Percentiles rank a stretch among this genome's conserved stretches.
Conservation (phyloP, 2,797 vertebrate species). For the Rhinogobio ventralis region DNA sequence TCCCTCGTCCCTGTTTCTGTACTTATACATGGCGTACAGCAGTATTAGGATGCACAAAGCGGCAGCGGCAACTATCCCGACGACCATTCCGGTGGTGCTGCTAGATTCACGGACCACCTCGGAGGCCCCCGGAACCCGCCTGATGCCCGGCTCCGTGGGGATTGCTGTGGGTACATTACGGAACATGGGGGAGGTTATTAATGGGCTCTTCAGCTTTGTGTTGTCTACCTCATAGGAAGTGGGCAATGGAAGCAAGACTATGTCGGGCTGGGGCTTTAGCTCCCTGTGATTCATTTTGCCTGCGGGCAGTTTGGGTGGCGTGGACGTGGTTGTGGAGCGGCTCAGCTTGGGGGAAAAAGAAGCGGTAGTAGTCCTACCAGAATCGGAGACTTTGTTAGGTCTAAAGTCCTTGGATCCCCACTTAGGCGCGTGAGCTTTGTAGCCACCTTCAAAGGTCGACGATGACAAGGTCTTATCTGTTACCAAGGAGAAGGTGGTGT, state of each 20-base stretch:
- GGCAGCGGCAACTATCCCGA: slow-evolving; percentile 99
- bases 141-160: slow-evolving; percentile 98
- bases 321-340: slow-evolving; percentile 94
- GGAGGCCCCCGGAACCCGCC: slow-evolving; percentile 98
- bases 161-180: slow-evolving; percentile 99
- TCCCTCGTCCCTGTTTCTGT: slow-evolving; percentile 99
- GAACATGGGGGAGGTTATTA: slow-evolving; percentile 99
- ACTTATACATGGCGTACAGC: slow-evolving; percentile 99
- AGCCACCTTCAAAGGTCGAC: slow-evolving; percentile 99
- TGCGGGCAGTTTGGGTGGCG: slow-evolving; percentile 94
- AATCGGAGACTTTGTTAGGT: slow-evolving; percentile 96
- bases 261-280: slow-evolving; percentile 96
- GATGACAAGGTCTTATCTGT: slow-evolving; percentile 99
- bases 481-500: slow-evolving; percentile 99
- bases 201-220: slow-evolving; percentile 96
- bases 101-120: slow-evolving; percentile 99
- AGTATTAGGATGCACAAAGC: slow-evolving; percentile 99
- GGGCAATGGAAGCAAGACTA: slow-evolving; percentile 98
- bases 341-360: slow-evolving; percentile 97
- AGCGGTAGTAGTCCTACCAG: slow-evolving; percentile 94
- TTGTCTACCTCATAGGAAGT: slow-evolving; percentile 99
- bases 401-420: slow-evolving; percentile 99
- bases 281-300: slow-evolving; percentile 98
- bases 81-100: slow-evolving; percentile 99
- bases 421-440: slow-evolving; percentile 97